A percentile compares a stretch with the other conserved stretches of the same genome.
Conservation (phyloP, 2,113 vertebrate genomes). For the Melospiza melodia region DNA sequence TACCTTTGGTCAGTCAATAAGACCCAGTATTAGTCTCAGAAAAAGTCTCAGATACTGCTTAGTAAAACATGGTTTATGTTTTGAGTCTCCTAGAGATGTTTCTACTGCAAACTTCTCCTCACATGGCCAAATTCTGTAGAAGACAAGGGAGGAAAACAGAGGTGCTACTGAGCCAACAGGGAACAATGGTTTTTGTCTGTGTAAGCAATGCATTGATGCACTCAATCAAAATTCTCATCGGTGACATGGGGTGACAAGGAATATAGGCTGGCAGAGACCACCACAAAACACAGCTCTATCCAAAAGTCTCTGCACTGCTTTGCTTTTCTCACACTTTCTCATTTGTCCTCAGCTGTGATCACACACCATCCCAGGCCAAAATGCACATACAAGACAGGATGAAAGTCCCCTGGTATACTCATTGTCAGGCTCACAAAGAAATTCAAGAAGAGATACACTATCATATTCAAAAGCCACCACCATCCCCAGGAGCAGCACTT, state of each 20-base stretch:
- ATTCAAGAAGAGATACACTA: not conserved
- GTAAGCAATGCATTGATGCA: not conserved
- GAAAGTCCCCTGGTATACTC: not conserved
- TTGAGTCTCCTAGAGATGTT: slow-evolving; percentile 39
- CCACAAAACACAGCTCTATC: not conserved
- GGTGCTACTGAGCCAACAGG: not conserved
- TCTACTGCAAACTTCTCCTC: slow-evolving; percentile 21
- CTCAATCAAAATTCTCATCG: not conserved
- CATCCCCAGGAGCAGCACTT: not conserved
- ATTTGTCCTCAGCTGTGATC: not conserved
- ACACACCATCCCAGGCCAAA: not conserved
- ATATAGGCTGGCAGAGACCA: not conserved
- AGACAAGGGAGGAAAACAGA: not conserved
- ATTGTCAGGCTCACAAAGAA: not conserved
- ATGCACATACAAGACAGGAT: not conserved
- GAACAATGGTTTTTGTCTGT: not conserved
- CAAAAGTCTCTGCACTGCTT: not conserved
- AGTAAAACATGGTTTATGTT: slow-evolving; percentile 42
- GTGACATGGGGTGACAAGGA: not conserved
- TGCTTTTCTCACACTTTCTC: not conserved
- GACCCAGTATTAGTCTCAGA: slow-evolving; percentile 2
- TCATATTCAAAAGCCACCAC: not conserved
- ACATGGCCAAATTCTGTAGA: slow-evolving; percentile 18
- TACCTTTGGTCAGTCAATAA: slow-evolving; percentile 51
- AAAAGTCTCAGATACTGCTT: slow-evolving; percentile 15